These are phyloP conservation scores for Anisognathus igniventris DNA, from an alignment of 2,797 vertebrate genomes.

Conservation along the genomic window DNA sequence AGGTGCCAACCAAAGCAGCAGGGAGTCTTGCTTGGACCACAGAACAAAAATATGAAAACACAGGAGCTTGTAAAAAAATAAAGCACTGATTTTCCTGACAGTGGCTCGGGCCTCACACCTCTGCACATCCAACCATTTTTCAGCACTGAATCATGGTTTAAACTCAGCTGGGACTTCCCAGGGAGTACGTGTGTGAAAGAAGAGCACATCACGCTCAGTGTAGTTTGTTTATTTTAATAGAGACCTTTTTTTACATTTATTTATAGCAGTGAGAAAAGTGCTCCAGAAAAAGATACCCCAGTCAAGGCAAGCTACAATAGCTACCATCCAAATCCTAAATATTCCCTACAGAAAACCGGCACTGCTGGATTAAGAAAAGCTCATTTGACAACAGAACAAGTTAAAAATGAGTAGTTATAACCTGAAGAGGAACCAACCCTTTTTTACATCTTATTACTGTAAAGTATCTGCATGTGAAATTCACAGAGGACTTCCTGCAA, in stretches of 20 bases:
- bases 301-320: background rate
- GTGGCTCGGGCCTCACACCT: rapidly evolving
- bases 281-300: slow-evolving; percentile 14
- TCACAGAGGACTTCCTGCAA: background rate
- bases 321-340: background rate
- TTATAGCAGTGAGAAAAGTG: slow-evolving; percentile 31
- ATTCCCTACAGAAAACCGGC: background rate
- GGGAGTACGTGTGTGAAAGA: rapidly evolving
- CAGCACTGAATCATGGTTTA: background rate
- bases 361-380: background rate
- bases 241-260: slow-evolving; percentile 12
- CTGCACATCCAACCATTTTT: background rate
- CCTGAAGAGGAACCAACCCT: background rate
- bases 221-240: slow-evolving; percentile 41
- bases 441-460: background rate
- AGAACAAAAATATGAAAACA: background rate
- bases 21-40: background rate
- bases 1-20: background rate
- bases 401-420: background rate
- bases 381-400: background rate
- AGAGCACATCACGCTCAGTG: rapidly evolving
- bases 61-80: background rate
- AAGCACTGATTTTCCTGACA: background rate
- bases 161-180: background rate
- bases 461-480: background rate